Conservation (phyloP, 2,797 vertebrate genomes). For the Synanceia verrucosa region DNA sequence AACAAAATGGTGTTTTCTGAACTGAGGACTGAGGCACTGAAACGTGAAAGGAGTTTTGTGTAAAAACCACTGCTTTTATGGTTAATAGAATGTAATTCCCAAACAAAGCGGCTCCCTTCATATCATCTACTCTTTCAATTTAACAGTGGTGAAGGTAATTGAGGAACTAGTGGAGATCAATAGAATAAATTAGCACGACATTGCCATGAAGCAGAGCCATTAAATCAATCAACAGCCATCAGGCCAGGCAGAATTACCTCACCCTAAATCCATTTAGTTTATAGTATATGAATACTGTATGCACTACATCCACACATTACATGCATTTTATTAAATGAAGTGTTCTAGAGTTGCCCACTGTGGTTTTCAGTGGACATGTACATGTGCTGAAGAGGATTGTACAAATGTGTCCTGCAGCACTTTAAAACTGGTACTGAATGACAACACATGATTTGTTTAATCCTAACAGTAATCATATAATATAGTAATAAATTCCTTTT, state of each 20-base stretch:
- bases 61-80: conserved; percentile 1
- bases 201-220: conserved; percentile 38
- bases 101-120: background rate
- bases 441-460: conserved; percentile 13
- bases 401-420: background rate
- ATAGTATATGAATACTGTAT: background rate
- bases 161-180: conserved; percentile 44
- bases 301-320: background rate
- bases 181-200: conserved; percentile 27
- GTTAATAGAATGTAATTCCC: background rate
- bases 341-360: background rate
- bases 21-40: background rate
- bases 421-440: conserved; percentile 14
- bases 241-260: conserved; percentile 23
- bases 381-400: background rate
- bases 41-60: background rate
- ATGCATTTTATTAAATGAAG: too few species aligned
- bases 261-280: conserved; percentile 30
- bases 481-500: conserved; percentile 16
- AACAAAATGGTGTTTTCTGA: background rate
- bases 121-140: background rate
- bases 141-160: conserved; percentile 18
- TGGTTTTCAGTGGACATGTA: background rate
- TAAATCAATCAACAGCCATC: conserved; percentile 37
- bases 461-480: background rate